These are phyloP conservation scores for Sorex maritimensis DNA, from an alignment of 2,797 vertebrate species.

Conservation along the genomic window DNA sequence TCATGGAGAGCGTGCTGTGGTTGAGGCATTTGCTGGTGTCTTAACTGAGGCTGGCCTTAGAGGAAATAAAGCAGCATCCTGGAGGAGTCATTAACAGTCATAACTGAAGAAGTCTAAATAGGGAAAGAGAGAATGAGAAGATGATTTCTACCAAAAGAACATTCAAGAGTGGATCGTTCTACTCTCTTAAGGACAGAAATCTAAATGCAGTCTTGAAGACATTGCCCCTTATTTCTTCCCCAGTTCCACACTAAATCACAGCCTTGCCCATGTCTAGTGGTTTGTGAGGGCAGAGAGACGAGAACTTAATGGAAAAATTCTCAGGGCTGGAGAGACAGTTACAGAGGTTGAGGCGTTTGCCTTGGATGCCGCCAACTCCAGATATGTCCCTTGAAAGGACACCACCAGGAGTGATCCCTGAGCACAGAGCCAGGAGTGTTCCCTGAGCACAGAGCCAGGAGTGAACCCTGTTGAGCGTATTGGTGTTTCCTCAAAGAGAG, in stretches of 20 bases:
- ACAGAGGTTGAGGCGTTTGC: no score
- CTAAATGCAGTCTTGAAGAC: constrained; percentile 1
- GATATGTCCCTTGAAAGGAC: neutral
- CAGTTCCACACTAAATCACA: neutral
- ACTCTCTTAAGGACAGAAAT: neutral
- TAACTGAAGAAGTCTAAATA: neutral
- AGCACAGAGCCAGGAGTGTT: no score
- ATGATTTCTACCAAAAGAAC: constrained; percentile 3
- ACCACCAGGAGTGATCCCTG: no score
- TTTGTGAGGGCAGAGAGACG: neutral
- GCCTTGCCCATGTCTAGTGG: neutral
- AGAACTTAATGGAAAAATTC: constrained; percentile 19
- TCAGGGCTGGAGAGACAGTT: no score
- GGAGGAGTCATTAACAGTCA: constrained; percentile 14
- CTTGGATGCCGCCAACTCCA: neutral
- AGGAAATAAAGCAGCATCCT: neutral
- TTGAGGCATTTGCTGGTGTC: constrained; percentile 33
- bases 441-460: no score
- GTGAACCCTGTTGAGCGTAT: no score
- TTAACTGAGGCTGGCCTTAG: neutral
- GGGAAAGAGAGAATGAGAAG: constrained; percentile 23
- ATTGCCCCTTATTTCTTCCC: neutral
- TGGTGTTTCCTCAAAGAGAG: no score
- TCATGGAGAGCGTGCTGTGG: neutral
- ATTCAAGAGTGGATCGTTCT: neutral